These are phyloP conservation scores for Hyles euphorbiae DNA, from an alignment of 1,140 invertebrate genomes.

Conservation along the genomic window DNA sequence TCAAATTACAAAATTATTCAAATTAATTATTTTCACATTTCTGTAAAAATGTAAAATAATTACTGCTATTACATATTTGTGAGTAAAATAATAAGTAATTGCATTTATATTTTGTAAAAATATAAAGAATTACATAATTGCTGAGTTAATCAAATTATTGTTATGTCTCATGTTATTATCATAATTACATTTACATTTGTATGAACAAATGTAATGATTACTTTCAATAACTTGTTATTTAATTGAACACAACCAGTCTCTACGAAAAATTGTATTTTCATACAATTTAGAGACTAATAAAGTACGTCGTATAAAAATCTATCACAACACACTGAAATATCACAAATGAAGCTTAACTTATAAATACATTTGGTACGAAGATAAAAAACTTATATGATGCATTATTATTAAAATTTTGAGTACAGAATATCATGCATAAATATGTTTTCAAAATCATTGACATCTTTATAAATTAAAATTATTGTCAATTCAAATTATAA, in stretches of 20 bases:
- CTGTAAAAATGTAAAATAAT: too few species aligned
- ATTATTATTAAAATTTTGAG: too few species aligned
- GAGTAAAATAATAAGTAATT: conserved; percentile 15
- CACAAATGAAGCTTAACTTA: conserved; percentile 26
- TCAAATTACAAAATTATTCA: too few species aligned
- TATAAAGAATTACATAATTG: conserved; percentile 28
- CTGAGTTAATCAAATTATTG: conserved; percentile 5
- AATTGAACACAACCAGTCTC: too few species aligned
- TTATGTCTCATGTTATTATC: conserved; percentile 3
- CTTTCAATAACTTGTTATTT: neutral
- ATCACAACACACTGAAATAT: conserved; percentile 37
- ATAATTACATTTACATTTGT: conserved; percentile 12
- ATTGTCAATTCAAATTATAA: too few species aligned
- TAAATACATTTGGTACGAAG: conserved; percentile 28
- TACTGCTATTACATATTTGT: neutral
- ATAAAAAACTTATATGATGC: neutral
- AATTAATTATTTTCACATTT: too few species aligned
- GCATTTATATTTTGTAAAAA: conserved; percentile 32
- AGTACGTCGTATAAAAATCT: conserved; percentile 8
- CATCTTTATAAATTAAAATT: neutral
- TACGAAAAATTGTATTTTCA: neutral
- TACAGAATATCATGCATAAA: too few species aligned
- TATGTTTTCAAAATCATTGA: neutral
- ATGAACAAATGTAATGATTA: conserved; percentile 8
- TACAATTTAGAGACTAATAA: conserved; percentile 3